These are phyloP conservation scores for Whitmania pigra DNA, from an alignment of 1,140 invertebrate genomes.

Conservation along the genomic window DNA sequence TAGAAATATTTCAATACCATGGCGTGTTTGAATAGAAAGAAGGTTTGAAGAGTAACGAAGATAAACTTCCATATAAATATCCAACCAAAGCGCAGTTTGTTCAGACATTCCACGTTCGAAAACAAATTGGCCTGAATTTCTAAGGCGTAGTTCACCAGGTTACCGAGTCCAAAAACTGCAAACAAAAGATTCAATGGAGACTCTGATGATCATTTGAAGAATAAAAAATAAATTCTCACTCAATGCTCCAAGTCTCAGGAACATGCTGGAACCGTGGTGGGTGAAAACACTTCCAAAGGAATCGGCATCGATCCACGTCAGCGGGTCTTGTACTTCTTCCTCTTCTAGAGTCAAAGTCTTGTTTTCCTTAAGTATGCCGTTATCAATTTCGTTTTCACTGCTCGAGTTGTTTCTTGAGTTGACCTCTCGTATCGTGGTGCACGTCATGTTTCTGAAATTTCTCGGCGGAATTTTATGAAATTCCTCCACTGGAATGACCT, in stretches of 20 bases:
- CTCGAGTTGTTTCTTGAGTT: too few relatives aligned
- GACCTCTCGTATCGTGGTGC: too few relatives aligned
- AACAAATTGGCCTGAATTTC: constrained; percentile 16
- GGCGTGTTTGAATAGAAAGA: constrained; percentile 24
- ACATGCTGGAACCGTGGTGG: constrained; percentile 14
- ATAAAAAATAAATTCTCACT: background rate
- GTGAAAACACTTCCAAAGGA: constrained; percentile 16
- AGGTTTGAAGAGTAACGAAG: constrained; percentile 22
- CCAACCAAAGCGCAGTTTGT: background rate
- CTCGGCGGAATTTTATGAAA: too few relatives aligned
- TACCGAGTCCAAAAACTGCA: constrained; percentile 23
- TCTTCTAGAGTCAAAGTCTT: too few relatives aligned
- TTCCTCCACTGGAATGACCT: too few relatives aligned
- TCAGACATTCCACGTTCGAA: background rate
- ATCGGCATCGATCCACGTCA: constrained; percentile 12
- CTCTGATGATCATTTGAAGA: background rate
- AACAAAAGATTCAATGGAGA: background rate
- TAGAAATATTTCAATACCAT: constrained; percentile 2
- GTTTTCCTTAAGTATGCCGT: too few relatives aligned
- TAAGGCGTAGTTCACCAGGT: constrained; percentile 15
- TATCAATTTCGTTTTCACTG: too few relatives aligned
- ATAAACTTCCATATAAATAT: constrained; percentile 13
- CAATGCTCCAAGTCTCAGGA: constrained; percentile 15
- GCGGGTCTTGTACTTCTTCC: too few relatives aligned
- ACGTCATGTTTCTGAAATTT: too few relatives aligned